A percentile compares a stretch with the other conserved stretches of the same genome.
These are phyloP conservation scores for Protobothrops mucrosquamatus DNA, from an alignment of 2,113 vertebrate species.

Conservation along the genomic window DNA sequence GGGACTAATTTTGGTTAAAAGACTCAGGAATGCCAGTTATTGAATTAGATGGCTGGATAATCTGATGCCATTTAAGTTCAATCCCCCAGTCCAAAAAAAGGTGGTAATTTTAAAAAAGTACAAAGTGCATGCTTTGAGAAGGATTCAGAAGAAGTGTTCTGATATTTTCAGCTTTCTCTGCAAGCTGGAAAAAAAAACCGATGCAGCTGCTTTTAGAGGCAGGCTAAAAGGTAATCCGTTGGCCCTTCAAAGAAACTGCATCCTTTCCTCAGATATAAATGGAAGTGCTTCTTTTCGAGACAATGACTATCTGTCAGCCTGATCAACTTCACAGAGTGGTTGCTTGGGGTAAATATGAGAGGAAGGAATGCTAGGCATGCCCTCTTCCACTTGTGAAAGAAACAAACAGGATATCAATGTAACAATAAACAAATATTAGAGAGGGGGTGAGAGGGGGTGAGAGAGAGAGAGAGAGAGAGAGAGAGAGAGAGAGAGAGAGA, in stretches of 20 bases:
- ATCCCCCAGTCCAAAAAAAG: neutral
- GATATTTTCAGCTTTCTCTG: neutral
- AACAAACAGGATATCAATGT: neutral
- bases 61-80: neutral
- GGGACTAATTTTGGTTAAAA: neutral
- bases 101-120: neutral
- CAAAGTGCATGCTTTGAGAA: neutral
- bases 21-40: neutral
- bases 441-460: too few species aligned
- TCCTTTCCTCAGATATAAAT: neutral
- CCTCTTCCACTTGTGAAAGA: neutral
- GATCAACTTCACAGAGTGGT: neutral
- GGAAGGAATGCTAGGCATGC: neutral
- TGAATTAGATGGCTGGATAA: neutral
- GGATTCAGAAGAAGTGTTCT: neutral
- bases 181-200: neutral
- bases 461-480: neutral
- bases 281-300: neutral
- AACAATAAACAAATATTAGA: neutral
- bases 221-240: neutral
- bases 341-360: neutral
- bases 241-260: neutral
- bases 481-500: neutral
- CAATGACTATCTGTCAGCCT: neutral
- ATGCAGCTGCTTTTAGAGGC: neutral